A percentile compares a stretch with the other conserved stretches of the same genome.
phyloP scores from a whole-genome alignment of 2,888 invertebrate species.

The Galeopsomyia nigrocyanea region DNA sequence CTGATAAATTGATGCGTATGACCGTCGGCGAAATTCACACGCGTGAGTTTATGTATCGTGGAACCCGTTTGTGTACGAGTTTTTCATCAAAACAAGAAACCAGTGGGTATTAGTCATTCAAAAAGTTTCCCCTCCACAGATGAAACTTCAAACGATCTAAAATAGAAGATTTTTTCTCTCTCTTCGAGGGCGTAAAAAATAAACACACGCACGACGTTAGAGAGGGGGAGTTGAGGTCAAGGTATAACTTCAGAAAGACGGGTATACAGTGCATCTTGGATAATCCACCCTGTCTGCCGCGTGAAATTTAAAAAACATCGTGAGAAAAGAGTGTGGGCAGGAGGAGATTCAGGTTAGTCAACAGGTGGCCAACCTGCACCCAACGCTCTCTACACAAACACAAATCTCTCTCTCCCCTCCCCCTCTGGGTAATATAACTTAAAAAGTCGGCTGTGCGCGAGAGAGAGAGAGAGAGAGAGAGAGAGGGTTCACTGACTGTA shows the following conservation, averaged over 20 bases:
- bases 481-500: constrained; percentile 29
- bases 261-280: too few species aligned
- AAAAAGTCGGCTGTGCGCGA: constrained; percentile 53
- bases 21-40: too few species aligned
- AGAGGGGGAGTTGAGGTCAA: constrained; percentile 54
- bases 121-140: constrained; percentile 23
- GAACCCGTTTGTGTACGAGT: neutral
- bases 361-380: constrained; percentile 68
- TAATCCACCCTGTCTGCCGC: too few species aligned
- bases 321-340: constrained; percentile 6
- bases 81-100: constrained; percentile 28
- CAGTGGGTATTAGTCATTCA: constrained; percentile 36
- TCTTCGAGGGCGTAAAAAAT: constrained; percentile 55
- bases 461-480: constrained; percentile 39
- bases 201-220: constrained; percentile 37
- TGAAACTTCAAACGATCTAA: constrained; percentile 27
- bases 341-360: constrained; percentile 66
- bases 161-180: constrained; percentile 1
- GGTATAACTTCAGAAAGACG: too few species aligned
- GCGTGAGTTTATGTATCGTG: too few species aligned
- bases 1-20: too few species aligned
- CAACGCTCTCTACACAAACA: constrained; percentile 67
- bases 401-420: constrained; percentile 57
- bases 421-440: constrained; percentile 58
- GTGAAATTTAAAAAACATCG: neutral